Conservation (phyloP, 1,140 invertebrate genomes). For the Eurosta solidaginis region DNA sequence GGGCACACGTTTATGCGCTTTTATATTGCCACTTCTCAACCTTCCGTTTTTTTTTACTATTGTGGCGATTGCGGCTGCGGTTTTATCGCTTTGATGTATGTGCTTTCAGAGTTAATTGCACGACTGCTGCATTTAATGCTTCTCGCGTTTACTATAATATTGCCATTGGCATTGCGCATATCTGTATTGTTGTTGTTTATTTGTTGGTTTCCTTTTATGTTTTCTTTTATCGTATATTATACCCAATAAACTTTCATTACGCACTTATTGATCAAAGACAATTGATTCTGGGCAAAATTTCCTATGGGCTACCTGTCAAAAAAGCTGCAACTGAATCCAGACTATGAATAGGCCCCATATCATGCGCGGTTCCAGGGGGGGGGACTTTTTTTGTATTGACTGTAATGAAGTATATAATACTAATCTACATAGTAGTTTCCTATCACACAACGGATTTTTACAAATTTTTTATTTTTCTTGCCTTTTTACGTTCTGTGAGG, state of each 20-base stretch:
- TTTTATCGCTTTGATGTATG: constrained; percentile 59
- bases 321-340: no score
- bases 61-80: constrained; percentile 36
- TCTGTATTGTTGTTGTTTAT: neutral
- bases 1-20: neutral
- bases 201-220: neutral
- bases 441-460: no score
- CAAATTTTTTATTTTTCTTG: no score
- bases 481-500: no score
- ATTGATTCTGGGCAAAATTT: no score
- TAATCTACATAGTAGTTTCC: no score
- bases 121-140: constrained; percentile 52
- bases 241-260: constrained; percentile 4
- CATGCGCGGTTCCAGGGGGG: no score
- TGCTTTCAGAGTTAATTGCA: constrained; percentile 58
- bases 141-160: constrained; percentile 38
- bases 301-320: no score
- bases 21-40: neutral
- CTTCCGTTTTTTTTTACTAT: constrained; percentile 1
- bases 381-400: no score
- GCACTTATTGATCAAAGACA: constrained; percentile 48
- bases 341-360: no score
- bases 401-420: no score
- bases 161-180: neutral
- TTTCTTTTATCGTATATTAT: neutral